Evolutionary conservation across 2,888 invertebrate genomes (phyloP).

Genomic region (Globia sparganii): DNA sequence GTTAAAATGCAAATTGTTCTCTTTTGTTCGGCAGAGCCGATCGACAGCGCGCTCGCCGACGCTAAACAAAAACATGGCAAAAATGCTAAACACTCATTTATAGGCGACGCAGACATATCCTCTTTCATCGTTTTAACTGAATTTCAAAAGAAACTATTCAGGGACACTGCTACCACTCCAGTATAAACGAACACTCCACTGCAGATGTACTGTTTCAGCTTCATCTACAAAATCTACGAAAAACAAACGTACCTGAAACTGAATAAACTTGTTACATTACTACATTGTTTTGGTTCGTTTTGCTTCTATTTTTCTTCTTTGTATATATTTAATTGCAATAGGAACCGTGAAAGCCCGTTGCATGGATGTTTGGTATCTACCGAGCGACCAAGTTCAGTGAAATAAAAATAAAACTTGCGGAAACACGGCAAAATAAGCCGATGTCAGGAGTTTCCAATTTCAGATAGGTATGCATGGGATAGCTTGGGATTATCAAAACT

Average conservation of each 20-base stretch:
- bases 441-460: slow-evolving; percentile 40
- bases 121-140: slow-evolving; percentile 71
- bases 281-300: slow-evolving; percentile 52
- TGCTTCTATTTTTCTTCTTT: slow-evolving; percentile 14
- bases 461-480: slow-evolving; percentile 24
- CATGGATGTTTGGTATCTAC: slow-evolving; percentile 50
- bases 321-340: slow-evolving; percentile 33
- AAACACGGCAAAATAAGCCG: slow-evolving; percentile 44
- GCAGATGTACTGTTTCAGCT: slow-evolving; percentile 24
- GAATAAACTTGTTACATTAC: slow-evolving; percentile 48
- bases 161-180: slow-evolving; percentile 40
- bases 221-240: slow-evolving; percentile 31
- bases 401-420: slow-evolving; percentile 46
- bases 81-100: slow-evolving; percentile 86
- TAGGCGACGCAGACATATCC: slow-evolving; percentile 77
- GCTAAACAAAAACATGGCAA: slow-evolving; percentile 74
- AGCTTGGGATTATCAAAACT: slow-evolving; percentile 26
- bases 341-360: slow-evolving; percentile 26
- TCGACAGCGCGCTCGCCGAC: slow-evolving; percentile 75
- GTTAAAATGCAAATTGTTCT: slow-evolving; percentile 88
- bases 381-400: slow-evolving; percentile 35
- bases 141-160: slow-evolving; percentile 60
- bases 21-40: slow-evolving; percentile 84
- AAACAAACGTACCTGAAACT: slow-evolving; percentile 41
- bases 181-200: slow-evolving; percentile 18